These are phyloP conservation scores for Pseudolaguvia tuberculata DNA, from an alignment of 2,113 vertebrate species.

Conservation along the genomic window DNA sequence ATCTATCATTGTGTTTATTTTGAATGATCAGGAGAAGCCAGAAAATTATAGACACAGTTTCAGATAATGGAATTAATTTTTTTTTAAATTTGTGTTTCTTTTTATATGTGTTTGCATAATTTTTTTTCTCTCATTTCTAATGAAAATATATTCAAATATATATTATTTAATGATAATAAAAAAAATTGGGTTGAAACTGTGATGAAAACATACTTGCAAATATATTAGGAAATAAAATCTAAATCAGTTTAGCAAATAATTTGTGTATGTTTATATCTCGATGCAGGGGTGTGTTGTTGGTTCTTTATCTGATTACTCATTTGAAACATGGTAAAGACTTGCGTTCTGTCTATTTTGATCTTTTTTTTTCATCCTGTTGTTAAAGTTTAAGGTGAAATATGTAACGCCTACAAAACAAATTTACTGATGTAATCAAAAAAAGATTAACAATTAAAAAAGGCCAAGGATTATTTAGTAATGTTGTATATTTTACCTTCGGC, in stretches of 20 bases:
- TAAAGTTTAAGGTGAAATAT: too few relatives aligned
- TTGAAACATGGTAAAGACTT: conserved; percentile 33
- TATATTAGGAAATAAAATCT: not conserved
- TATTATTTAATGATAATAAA: not conserved
- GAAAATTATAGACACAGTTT: not conserved
- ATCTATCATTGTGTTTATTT: not conserved
- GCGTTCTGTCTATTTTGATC: not conserved
- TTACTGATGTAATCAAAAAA: too few relatives aligned
- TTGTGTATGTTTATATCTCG: not conserved
- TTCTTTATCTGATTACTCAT: conserved; percentile 16
- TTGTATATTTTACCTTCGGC: too few relatives aligned
- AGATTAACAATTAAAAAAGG: too few relatives aligned
- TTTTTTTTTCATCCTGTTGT: not conserved
- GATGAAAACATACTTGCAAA: not conserved
- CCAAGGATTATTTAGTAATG: too few relatives aligned
- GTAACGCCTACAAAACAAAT: too few relatives aligned
- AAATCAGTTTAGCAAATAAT: not conserved
- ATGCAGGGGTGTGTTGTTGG: conserved; percentile 32
- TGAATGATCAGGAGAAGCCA: not conserved
- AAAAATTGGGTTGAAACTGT: too few relatives aligned
- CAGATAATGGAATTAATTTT: too few relatives aligned
- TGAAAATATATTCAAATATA: too few relatives aligned
- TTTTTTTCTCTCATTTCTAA: too few relatives aligned
- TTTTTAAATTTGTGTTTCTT: not conserved
- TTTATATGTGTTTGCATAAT: too few relatives aligned